Base-by-base conservation (phyloP, 2,888 invertebrate species). In the Cinara cedri region DNA sequence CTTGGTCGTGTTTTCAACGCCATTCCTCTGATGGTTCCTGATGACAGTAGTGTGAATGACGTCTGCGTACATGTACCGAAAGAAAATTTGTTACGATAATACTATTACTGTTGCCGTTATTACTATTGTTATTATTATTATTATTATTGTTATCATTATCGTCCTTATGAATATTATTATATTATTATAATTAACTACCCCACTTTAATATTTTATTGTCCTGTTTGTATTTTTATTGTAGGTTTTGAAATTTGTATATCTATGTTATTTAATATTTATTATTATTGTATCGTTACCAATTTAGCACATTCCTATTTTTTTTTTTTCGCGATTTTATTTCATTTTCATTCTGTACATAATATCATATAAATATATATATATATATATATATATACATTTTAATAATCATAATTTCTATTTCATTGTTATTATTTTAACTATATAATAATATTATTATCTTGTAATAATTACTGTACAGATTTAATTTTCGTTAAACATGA, bases 21-120 rank as follows among this genome's bases (percentile, higher is more conserved):
- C 68, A 78, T 68, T 78, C 78, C 68, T 78, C 78, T 42, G 78
- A 78, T 70, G 78, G 78, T 68, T 70, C 78, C 68, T 78, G 78
- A 78, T 78, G 57, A 78, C 68, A 68, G 51, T 49, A 57, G 16
- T 57, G 11, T 34, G 70, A 49, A 57, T 57, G 46, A 49, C n/a
- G 19, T 76, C 68, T 78, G 57, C 49, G 68, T 74, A 63, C 21
- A 21, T 57, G 24, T 63, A 74, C 51, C 13, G 26, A 51, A 72
- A 74, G 57, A 24, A 55, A 34, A n/a, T 65, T 63, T 65, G 54
- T n/a, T 74, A 1, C 44, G 21, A 42, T 11, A 46, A 62, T 2
- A 3, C 1, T 42, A 21, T 72, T 60, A n/a, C 26, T 42, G 42
- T 72, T 60, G n/a, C 49, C 49, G 49, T 57, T 26, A 26, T 57